phyloP scores from a whole-genome alignment of 1,140 invertebrate species.

The Rhagoletis pomonella region DNA sequence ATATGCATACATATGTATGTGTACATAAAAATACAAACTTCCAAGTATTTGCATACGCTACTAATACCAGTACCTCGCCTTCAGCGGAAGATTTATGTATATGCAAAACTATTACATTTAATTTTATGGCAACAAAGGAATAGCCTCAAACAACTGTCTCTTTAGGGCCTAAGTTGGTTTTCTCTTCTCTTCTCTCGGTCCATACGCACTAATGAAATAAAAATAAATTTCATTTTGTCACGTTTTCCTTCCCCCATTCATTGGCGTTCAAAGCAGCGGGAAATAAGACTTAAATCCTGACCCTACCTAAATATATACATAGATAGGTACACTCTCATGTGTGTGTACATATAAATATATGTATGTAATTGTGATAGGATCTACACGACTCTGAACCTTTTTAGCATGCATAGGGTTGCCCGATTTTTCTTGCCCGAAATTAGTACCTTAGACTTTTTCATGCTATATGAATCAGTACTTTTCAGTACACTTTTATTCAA shows the following conservation, averaged over 20 bases:
- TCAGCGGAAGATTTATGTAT: background rate
- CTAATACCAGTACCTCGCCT: background rate
- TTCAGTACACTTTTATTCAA: too few relatives aligned
- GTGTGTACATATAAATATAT: background rate
- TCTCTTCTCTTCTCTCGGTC: background rate
- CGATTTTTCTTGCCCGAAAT: too few relatives aligned
- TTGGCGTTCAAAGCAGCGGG: background rate
- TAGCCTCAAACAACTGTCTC: background rate
- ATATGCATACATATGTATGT: too few relatives aligned
- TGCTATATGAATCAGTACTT: too few relatives aligned
- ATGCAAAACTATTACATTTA: background rate
- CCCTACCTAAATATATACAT: background rate
- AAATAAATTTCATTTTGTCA: slow-evolving; percentile 45
- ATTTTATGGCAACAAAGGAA: background rate
- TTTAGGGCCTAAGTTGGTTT: background rate
- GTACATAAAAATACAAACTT: too few relatives aligned
- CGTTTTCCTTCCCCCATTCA: slow-evolving; percentile 4
- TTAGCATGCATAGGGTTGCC: background rate
- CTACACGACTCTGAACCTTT: background rate
- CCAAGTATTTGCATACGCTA: too few relatives aligned
- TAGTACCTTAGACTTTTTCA: too few relatives aligned
- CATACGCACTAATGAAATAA: background rate
- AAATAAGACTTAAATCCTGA: background rate
- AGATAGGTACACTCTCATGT: too few relatives aligned
- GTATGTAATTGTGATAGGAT: background rate